Evolutionary conservation across 1,140 invertebrate species (phyloP), one percentile per base, ranked within the genome.

Genomic region (Stenopsyche tienmushanensis): DNA sequence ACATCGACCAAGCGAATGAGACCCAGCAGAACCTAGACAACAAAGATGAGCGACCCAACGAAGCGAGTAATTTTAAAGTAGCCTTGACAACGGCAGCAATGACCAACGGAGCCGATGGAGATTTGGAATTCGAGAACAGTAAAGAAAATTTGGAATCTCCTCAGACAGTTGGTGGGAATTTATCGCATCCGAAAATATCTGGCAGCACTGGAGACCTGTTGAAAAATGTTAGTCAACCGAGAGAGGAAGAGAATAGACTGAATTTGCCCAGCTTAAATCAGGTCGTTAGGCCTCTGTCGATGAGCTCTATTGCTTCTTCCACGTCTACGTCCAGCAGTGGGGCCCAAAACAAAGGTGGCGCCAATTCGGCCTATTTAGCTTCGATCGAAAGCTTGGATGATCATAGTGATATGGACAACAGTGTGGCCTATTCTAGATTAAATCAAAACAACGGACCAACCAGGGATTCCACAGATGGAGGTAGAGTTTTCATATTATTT

Each of bases 261-360:
- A 77, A 77, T 67, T 73, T 77, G 15, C 72, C 77, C 17, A 34
- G 24, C 0, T 41, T 64, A 1, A 65, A 76, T 10, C 77, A 77
- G 73, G 79, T 80, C 0, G 72, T 75, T 3, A 76, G 90, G 66
- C 90, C 90, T n/a, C 74, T 91, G 17, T 93, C 90, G 39, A 89
- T 90, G 72, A 92, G 90, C 76, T 92, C 90, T 44, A 90, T 90
- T 55, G 86, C 88, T 1, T 92, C 90, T 1, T 91, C 90, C 10
- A 90, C 86, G 42, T 90, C 88, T 1, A 91, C 90, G 15, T 84
- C 83, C 1, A 83, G 82, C 65, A 82, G 81, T 65, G 83, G 83
- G 10, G 82, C 82, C 21, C 83, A 82, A 65, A 80, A 83, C 72
- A 76, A 80, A 71, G 79, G 81, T 47, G 78, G 82, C 65, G 80